A percentile compares a stretch with the other conserved stretches of the same genome.
These are phyloP conservation scores for Neopipo cinnamomea DNA, from an alignment of 2,113 vertebrate species.

Conservation along the genomic window DNA sequence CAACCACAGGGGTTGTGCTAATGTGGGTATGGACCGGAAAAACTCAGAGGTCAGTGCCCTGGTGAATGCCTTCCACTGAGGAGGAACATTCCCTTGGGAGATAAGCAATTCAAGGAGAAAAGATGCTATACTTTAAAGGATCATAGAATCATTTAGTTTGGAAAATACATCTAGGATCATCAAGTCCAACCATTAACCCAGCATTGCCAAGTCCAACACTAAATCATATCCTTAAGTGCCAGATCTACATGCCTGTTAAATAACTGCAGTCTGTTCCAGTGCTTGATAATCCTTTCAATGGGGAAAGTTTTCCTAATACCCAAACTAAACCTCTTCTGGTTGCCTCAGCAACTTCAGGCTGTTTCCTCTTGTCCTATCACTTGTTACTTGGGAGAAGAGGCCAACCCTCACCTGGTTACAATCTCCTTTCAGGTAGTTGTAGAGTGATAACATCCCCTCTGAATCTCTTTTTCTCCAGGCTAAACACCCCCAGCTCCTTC, in stretches of 20 bases:
- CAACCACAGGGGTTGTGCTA: background rate
- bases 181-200: background rate
- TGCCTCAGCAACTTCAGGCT: background rate
- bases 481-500: background rate
- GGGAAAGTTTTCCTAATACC: background rate
- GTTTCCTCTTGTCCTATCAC: accelerated
- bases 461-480: background rate
- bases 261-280: background rate
- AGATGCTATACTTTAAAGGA: background rate
- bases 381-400: background rate
- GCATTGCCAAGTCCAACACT: background rate
- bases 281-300: background rate
- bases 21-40: background rate
- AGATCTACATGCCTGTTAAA: accelerated
- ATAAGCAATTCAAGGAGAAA: background rate
- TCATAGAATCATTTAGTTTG: background rate
- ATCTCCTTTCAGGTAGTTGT: background rate
- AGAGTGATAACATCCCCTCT: background rate
- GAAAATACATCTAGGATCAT: background rate
- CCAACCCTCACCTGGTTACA: accelerated
- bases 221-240: background rate
- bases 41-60: background rate
- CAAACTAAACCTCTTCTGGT: background rate
- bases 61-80: background rate
- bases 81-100: background rate